Evolutionary conservation across 2,888 invertebrate genomes (phyloP), one percentile per base, ranked within the genome.

Genomic region (Rotaria magnacalcarata): DNA sequence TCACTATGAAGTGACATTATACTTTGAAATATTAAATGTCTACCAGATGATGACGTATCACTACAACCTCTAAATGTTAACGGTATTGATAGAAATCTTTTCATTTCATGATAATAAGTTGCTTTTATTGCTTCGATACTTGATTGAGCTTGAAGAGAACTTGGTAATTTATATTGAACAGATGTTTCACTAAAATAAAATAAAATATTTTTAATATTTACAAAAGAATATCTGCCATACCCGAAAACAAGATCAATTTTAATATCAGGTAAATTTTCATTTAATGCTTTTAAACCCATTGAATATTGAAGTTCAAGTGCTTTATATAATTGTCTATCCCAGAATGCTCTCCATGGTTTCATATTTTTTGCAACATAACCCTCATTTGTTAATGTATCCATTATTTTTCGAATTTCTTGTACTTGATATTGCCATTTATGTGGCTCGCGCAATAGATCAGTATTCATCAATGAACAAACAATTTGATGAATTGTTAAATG

Each of bases 291-390:
- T 86, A 97, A 91, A 0, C 95, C 95, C 89, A 94, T 93, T 87
- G 95, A 94, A 90, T 96, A 97, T 90, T 96, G 96, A 89, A 94
- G 94, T 89, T 97, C 96, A 43, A 99, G 92, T 0, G 95, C 95
- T 91, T 96, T 96, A 90, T 96, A 95, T 67, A 99, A 92, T 90
- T 97, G 96, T 89, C 94, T 93, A 92, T 99, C 97, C 95, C 98
- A 96, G 90, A 98, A 96, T 19, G 94, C 92, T 89, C 95, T 94
- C 95, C 99, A 99, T 0, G 95, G 94, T 88, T 94, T 94, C 90
- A 96, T 94, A 90, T 92, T 92, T 85, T 92, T 91, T 84, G 89
- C 88, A 16, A 90, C 89, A 87, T 92, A 92, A 87, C 92, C 91
- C 90, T 91, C 86, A 24, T 85, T 85, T 86, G 75, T 47, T 27